A percentile compares a stretch with the other conserved stretches of the same genome.
These are phyloP conservation scores for Metallyticus violacea DNA, from an alignment of 2,888 invertebrate genomes.

Conservation along the genomic window DNA sequence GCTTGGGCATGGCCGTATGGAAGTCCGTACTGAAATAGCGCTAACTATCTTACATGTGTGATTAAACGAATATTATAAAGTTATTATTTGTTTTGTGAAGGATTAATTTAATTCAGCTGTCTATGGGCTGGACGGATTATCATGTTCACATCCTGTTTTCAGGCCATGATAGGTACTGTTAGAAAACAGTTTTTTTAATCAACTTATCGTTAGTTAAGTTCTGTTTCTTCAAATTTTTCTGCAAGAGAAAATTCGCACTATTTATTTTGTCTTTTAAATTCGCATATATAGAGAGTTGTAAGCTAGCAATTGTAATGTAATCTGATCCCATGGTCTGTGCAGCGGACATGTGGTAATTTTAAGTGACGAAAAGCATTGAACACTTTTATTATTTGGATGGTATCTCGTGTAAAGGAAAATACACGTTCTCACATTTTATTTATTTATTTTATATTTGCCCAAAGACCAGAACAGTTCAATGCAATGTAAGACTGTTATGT, in stretches of 20 bases:
- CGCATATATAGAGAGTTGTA: not conserved
- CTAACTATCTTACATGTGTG: not conserved
- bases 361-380: not conserved
- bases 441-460: too few relatives aligned
- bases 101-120: not conserved
- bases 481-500: too few relatives aligned
- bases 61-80: not conserved
- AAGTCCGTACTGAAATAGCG: not conserved
- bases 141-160: not conserved
- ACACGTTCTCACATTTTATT: too few relatives aligned
- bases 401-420: too few relatives aligned
- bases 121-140: not conserved
- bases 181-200: not conserved
- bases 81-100: not conserved
- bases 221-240: too few relatives aligned
- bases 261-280: too few relatives aligned
- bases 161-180: not conserved
- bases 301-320: not conserved
- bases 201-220: not conserved
- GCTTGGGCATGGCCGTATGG: slow-evolving; percentile 11
- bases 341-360: not conserved
- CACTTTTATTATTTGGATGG: not conserved
- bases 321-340: not conserved
- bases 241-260: too few relatives aligned
- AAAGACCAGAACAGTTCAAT: too few relatives aligned